A percentile compares a stretch with the other conserved stretches of the same genome.
These are phyloP conservation scores for Scopus umbretta DNA, from an alignment of 2,113 vertebrate species.

Conservation along the genomic window DNA sequence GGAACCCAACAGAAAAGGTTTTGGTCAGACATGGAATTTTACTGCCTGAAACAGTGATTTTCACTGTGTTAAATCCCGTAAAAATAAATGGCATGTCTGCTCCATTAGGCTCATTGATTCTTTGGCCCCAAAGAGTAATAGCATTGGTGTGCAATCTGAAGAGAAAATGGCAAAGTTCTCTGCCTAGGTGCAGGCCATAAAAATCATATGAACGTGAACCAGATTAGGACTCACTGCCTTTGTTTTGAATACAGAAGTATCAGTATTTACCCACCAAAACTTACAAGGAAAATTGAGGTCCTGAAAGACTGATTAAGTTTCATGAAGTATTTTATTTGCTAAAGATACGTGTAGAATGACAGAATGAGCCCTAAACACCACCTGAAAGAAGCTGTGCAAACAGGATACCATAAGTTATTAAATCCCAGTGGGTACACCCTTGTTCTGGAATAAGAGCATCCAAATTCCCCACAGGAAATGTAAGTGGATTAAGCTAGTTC, in stretches of 20 bases:
- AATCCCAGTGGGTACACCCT: background rate
- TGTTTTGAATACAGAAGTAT: background rate
- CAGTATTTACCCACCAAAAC: background rate
- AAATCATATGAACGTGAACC: background rate
- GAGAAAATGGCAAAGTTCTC: background rate
- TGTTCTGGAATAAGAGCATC: background rate
- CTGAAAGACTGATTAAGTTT: background rate
- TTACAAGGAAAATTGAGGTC: background rate
- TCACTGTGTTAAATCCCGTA: background rate
- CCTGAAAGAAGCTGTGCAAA: background rate
- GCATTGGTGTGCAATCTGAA: background rate
- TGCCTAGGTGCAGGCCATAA: background rate
- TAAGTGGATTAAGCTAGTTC: background rate
- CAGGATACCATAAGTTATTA: background rate
- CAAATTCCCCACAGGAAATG: background rate
- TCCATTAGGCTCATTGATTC: background rate
- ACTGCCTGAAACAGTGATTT: background rate
- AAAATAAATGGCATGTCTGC: constrained; percentile 19
- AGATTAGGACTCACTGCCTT: background rate
- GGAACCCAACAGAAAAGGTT: background rate
- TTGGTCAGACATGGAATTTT: background rate
- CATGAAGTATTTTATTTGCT: background rate
- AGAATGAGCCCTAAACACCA: background rate
- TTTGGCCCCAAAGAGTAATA: background rate
- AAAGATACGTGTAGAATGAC: background rate